A percentile compares a stretch with the other conserved stretches of the same genome.
Evolutionary conservation across 2,113 vertebrate species (phyloP).

Genomic region (Petromus typicus): DNA sequence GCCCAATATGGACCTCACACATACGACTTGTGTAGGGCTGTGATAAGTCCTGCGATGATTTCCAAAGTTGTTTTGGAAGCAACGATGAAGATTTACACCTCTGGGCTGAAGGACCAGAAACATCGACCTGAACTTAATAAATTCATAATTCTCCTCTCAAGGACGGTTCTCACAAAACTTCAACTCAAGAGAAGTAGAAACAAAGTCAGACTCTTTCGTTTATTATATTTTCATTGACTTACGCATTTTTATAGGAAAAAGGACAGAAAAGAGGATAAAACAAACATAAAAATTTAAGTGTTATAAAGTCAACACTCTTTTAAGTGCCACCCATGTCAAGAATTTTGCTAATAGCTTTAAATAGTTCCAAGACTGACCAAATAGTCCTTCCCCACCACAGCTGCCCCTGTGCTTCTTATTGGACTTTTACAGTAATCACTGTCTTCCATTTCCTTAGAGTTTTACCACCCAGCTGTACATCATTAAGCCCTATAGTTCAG

Average conservation of each 20-base stretch:
- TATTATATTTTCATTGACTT: constrained; percentile 45
- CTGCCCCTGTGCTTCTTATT: not conserved
- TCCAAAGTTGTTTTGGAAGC: constrained; percentile 51
- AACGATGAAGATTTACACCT: constrained; percentile 57
- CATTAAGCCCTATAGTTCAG: constrained; percentile 6
- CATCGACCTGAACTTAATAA: constrained; percentile 48
- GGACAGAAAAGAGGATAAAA: constrained; percentile 44
- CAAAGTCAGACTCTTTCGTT: constrained; percentile 47
- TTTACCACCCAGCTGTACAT: not conserved
- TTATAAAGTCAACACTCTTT: constrained; percentile 42
- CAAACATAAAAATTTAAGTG: constrained; percentile 52
- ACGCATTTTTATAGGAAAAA: constrained; percentile 38
- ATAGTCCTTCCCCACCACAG: not conserved
- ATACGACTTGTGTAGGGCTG: constrained; percentile 53
- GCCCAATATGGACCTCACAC: constrained; percentile 51
- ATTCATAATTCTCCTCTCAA: constrained; percentile 64
- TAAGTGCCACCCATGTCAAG: constrained; percentile 55
- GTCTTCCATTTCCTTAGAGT: constrained; percentile 14
- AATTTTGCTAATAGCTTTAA: constrained; percentile 53
- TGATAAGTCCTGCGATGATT: constrained; percentile 42
- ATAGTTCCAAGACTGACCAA: not conserved
- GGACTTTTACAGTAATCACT: constrained; percentile 45
- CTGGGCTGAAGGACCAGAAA: constrained; percentile 44
- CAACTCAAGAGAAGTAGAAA: constrained; percentile 41
- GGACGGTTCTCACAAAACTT: constrained; percentile 56